Base-by-base conservation (phyloP, 1,140 invertebrate genomes). In the Andrena cerasifolii region DNA sequence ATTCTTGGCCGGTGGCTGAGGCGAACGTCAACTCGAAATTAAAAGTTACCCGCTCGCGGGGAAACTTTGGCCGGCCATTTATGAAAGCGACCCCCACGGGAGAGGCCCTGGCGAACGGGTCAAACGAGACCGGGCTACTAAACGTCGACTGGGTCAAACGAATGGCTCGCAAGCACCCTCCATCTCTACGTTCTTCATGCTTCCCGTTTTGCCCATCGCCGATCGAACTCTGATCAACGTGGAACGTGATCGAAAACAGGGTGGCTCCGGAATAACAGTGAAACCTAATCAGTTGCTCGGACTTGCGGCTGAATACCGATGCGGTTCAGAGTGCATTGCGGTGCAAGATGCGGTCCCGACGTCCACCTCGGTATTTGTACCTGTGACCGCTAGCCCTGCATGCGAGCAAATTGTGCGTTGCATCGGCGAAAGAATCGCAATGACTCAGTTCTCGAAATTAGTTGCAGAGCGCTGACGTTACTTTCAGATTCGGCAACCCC, bases 1-100 rank as follows among this genome's bases (percentile, higher is more conserved):
- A 54, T 83, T 82, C 80, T 62, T 61, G 43, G 45, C 31, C 49
- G 61, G 73, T 36, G 45, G 65, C 62, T 73, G 61, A 68, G 53
- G 33, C 56, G 61, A 76, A 83, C 71, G 81, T 84, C 82, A 84
- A 84, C 61, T 83, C 33, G 66, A 84, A 84, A 84, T 84, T 80
- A 84, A 84, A 83, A 83, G 81, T 84, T 84, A 65, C 43, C 14
- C 59, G 51, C 51, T 79, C 67, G 45, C 62, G 33, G 62, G 63
- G 81, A 75, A 84, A 78, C 66, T 84, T 84, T 76, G 45, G 28
- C 63, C 47, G 24, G 63, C 43, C 82, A 71, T 83, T 84, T 83
- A 83, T 53, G 82, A 76, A 71, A 59, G 56, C 56, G 33, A 61
- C 33, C 45, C 61, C 14, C 79, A 8, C 40, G 63, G 26, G 73